Evolutionary conservation across 2,888 invertebrate genomes (phyloP), one percentile per base, ranked within the genome.

Genomic region (Dicycla oo): DNA sequence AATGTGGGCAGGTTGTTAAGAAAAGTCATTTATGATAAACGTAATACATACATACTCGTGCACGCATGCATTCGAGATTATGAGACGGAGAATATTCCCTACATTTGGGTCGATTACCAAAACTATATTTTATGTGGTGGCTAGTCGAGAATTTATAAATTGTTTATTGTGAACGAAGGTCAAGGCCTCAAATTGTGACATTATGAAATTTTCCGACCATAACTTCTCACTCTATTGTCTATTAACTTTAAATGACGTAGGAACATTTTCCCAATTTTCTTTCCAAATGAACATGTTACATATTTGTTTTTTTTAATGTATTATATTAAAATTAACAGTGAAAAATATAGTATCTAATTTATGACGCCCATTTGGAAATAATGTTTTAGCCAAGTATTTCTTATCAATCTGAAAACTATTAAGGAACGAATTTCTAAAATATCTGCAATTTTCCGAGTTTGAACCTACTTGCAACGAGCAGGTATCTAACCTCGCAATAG

Each of bases 11-110:
- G 76, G 84, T 82, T 75, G 83, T 80, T 86, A 88, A 89, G 91
- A 92, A 92, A 91, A 91, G 88, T 90, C 91, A 90, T 89, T 45
- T 53, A 88, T 91, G 91, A 90, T 91, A 90, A 88, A 87, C 88
- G 88, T 82, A 89, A 87, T 84, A 72, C 75, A 30, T 71, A 66
- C 67, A 69, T 63, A 65, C 47, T 65, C 43, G 34, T 40, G 53
- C 54, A 49, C 56, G 20, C 34, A 57, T 72, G 30, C 54, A n/a
- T 40, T 73, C 57, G 60, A 69, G 49, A 63, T 63, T 51, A 62
- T 63, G 73, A 68, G 56, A 40, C 60, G 66, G 61, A 69, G 58
- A n/a, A 53, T 74, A 74, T 60, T 57, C 58, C 63, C 63, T 65
- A 61, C 43, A 75, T 68, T 69, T 68, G 20, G 60, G 66, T 69